A percentile compares a stretch with the other conserved stretches of the same genome.
phyloP scores from a whole-genome alignment of 2,113 vertebrate species.

The Dromas ardeola region DNA sequence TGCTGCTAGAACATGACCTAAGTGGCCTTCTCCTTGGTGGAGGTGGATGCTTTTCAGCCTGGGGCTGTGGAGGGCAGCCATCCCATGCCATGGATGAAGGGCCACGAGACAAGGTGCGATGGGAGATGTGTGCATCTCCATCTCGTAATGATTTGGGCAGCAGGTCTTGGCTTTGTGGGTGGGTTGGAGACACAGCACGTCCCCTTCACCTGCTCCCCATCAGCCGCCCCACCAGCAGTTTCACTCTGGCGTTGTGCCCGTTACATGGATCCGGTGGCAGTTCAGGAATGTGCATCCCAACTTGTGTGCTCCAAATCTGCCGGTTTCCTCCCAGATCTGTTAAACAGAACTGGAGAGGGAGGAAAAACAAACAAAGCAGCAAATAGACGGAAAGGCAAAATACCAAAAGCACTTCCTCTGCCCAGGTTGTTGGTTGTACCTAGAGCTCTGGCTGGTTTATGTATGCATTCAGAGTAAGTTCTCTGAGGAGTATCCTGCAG shows the following conservation, averaged over 20 bases:
- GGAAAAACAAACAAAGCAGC: not conserved
- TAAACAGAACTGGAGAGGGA: not conserved
- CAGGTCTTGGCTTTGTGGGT: not conserved
- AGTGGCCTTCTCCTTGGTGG: not conserved
- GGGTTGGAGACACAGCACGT: not conserved
- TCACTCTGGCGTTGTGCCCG: fast-evolving
- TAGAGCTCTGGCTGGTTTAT: conserved; percentile 51
- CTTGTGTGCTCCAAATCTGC: not conserved
- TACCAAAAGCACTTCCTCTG: not conserved
- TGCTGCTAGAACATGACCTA: not conserved
- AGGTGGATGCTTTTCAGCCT: not conserved
- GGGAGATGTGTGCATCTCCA: fast-evolving
- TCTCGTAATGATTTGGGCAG: not conserved
- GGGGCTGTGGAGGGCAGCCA: not conserved
- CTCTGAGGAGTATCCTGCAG: conserved; percentile 72
- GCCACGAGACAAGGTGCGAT: not conserved
- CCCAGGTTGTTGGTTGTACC: conserved; percentile 24
- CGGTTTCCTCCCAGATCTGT: not conserved
- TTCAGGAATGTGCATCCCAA: not conserved
- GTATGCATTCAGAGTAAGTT: conserved; percentile 65
- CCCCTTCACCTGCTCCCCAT: not conserved
- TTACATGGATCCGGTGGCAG: not conserved
- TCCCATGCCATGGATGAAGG: not conserved
- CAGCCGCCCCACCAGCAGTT: fast-evolving
- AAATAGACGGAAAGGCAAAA: not conserved